phyloP scores from a whole-genome alignment of 1,140 invertebrate species.

The Drosophila tsacasi region DNA sequence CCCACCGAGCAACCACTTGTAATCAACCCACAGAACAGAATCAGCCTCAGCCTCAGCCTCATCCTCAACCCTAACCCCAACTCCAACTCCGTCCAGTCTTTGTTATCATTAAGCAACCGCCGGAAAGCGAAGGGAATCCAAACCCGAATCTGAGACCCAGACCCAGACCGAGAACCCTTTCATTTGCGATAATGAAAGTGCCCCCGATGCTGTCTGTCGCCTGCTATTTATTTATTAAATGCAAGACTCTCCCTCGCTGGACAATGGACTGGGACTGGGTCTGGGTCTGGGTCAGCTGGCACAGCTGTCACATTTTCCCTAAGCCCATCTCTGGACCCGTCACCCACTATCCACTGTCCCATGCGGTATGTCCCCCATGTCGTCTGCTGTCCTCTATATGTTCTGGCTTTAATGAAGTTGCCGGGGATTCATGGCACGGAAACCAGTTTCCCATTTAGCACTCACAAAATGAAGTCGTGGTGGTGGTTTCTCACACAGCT shows the following conservation, averaged over 20 bases:
- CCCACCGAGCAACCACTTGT: constrained; percentile 41
- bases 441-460: constrained; percentile 42
- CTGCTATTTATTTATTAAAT: constrained; percentile 82
- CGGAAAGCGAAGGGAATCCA: constrained; percentile 4
- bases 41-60: neutral
- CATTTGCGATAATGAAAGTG: constrained; percentile 61
- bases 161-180: constrained; percentile 53
- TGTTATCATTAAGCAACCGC: constrained; percentile 81
- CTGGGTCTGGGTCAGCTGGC: constrained; percentile 68
- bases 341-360: constrained; percentile 5
- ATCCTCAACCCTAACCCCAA: constrained; percentile 5
- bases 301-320: constrained; percentile 79
- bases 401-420: constrained; percentile 55
- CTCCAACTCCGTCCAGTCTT: constrained; percentile 53
- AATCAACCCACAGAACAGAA: constrained; percentile 47
- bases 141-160: neutral
- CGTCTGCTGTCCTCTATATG: neutral
- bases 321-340: constrained; percentile 37
- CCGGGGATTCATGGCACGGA: constrained; percentile 34
- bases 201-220: constrained; percentile 54
- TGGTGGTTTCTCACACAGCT: constrained; percentile 41
- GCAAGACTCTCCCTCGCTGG: constrained; percentile 38
- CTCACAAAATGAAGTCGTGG: constrained; percentile 48
- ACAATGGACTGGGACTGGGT: constrained; percentile 24
- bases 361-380: neutral